A percentile compares a stretch with the other conserved stretches of the same genome.
These are phyloP conservation scores for Drosophila tsacasi DNA, from an alignment of 1,140 invertebrate genomes.

Conservation along the genomic window DNA sequence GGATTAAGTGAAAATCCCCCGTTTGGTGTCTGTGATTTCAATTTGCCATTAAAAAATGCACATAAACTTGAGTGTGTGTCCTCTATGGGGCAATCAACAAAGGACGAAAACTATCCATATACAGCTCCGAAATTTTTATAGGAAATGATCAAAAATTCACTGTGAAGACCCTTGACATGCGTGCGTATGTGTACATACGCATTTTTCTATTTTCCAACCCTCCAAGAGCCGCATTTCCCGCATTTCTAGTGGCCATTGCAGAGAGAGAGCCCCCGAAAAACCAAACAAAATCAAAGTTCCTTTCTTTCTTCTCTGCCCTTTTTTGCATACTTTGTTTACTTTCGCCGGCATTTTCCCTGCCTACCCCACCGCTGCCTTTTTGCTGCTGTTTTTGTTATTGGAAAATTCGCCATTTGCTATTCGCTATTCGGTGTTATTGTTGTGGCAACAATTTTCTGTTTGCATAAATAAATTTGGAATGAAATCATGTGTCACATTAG, in stretches of 20 bases:
- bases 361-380: constrained; percentile 7
- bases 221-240: constrained; percentile 5
- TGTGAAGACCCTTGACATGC: constrained; percentile 30
- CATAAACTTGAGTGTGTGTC: constrained; percentile 20
- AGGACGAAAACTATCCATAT: constrained; percentile 24
- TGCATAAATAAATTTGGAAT: constrained; percentile 77
- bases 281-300: constrained; percentile 70
- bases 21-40: constrained; percentile 48
- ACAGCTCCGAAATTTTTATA: constrained; percentile 22
- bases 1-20: constrained; percentile 38
- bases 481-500: constrained; percentile 80
- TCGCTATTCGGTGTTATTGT: constrained; percentile 35
- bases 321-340: constrained; percentile 78
- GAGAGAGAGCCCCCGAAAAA: constrained; percentile 13
- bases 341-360: constrained; percentile 31
- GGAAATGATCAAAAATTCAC: constrained; percentile 38
- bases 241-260: constrained; percentile 7
- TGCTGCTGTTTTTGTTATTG: constrained; percentile 28
- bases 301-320: constrained; percentile 41
- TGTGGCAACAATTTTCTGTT: constrained; percentile 54
- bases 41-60: constrained; percentile 49
- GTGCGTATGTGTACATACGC: constrained; percentile 8
- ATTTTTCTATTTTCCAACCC: constrained; percentile 19
- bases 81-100: constrained; percentile 40
- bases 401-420: constrained; percentile 20